phyloP scores from a whole-genome alignment of 2,797 vertebrate species.

The Rhinoraja longicauda region DNA sequence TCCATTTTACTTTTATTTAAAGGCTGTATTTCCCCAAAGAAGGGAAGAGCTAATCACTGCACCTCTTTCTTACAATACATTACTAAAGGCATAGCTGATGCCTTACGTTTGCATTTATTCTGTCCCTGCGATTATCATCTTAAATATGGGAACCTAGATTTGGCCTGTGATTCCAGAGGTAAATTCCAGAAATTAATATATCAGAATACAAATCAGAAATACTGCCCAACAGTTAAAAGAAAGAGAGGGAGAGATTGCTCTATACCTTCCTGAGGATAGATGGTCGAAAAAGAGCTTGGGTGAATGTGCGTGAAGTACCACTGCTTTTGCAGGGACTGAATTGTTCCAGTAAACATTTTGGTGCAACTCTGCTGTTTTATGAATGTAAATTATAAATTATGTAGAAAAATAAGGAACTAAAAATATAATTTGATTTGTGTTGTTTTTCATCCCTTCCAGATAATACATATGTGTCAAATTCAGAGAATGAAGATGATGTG shows the following conservation, averaged over 20 bases:
- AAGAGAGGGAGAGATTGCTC: neutral
- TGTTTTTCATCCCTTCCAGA: conserved; percentile 52
- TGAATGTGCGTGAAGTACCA: neutral
- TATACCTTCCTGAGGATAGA: no score
- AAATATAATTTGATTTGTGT: neutral
- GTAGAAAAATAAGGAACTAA: neutral
- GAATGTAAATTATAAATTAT: neutral
- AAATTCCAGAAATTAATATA: neutral
- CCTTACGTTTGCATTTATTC: neutral
- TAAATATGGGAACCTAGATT: neutral
- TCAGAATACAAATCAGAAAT: neutral
- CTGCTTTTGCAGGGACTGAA: neutral
- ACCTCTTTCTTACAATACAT: neutral
- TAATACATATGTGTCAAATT: conserved; percentile 84
- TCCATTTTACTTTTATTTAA: neutral
- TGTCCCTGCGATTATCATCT: neutral
- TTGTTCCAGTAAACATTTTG: neutral
- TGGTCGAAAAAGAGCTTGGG: neutral
- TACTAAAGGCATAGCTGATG: neutral
- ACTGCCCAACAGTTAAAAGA: neutral
- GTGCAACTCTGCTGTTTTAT: neutral
- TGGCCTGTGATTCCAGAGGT: neutral
- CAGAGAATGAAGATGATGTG: conserved; percentile 81
- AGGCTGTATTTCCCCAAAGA: neutral
- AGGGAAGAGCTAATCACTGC: neutral